Evolutionary conservation across 2,797 vertebrate genomes (phyloP), one percentile per base, ranked within the genome.

Genomic region (Tenualosa ilisha): DNA sequence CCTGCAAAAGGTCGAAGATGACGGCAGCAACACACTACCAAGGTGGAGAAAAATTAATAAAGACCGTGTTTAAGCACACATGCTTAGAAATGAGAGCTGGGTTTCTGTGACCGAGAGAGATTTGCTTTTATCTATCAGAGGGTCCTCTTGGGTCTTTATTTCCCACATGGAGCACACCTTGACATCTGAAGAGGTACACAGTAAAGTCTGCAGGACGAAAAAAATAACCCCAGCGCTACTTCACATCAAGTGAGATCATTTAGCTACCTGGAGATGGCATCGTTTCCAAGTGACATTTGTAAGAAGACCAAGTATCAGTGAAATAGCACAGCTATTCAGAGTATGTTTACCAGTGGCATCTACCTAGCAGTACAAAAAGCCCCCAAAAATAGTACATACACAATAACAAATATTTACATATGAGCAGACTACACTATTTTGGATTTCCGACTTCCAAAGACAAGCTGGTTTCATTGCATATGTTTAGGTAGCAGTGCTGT

Each of bases 11-110:
- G 72, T 79, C 40, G 40, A 46, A 79, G 72, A 79, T 46, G 40
- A 79, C 46, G 72, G 20, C 3, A 20, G 15, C 7, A 40, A 9
- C 11, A 37, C 40, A 46, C 72, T 79, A 79, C 40, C 6, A 3
- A 43, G 37, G 72, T 17, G 37, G 17, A 4, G 63, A 68, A 26
- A 43, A 79, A 79, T 79, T 79, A 79, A 79, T 79, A 79, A 79
- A 43, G 72, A 6, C 37, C 46, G 72, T 46, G 40, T 79, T 46
- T 79, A 7, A 79, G 40, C 37, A 46, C 43, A 79, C 72, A 79
- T 40, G 20, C 72, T 79, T 79, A 79, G 37, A 46, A 46, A 46
- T 43, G 72, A 79, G 40, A 79, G 68, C 0, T 56, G 54, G 72
- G 72, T 20, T 20, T 46, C 37, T 79, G 72, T 15, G 26, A 17